Evolutionary conservation across 1,140 invertebrate species (phyloP).

Genomic region (Battus philenor): DNA sequence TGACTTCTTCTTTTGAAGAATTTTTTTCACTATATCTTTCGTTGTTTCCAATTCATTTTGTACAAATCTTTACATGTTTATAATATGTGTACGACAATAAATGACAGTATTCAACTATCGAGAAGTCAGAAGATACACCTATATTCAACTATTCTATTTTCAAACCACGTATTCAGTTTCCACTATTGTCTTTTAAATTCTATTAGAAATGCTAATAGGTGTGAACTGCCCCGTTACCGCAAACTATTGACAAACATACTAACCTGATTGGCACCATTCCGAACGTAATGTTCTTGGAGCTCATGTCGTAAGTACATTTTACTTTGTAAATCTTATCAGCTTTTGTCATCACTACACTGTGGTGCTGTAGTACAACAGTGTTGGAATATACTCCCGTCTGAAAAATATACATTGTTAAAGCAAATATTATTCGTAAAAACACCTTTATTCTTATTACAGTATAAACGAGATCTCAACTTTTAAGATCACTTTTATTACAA

Average conservation of each 20-base stretch:
- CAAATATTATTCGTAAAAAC: too few relatives aligned
- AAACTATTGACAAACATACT: constrained; percentile 25
- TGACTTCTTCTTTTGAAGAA: too few relatives aligned
- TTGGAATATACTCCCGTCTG: constrained; percentile 96
- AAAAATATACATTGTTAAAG: too few relatives aligned
- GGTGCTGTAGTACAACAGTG: constrained; percentile 95
- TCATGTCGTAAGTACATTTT: constrained; percentile 97
- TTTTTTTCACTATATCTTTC: too few relatives aligned
- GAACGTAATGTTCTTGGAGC: constrained; percentile 96
- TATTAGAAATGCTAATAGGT: constrained; percentile 12
- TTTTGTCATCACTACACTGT: constrained; percentile 97
- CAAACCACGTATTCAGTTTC: constrained; percentile 12
- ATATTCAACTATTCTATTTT: constrained; percentile 1
- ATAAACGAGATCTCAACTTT: too few relatives aligned
- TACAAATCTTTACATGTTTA: not conserved
- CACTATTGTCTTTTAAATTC: constrained; percentile 15
- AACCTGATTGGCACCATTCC: constrained; percentile 97
- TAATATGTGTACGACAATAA: constrained; percentile 8
- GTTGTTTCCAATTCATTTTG: not conserved
- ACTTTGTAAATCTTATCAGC: constrained; percentile 98
- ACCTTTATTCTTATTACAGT: too few relatives aligned
- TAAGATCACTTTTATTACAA: too few relatives aligned
- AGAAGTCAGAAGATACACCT: constrained; percentile 1
- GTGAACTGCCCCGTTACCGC: constrained; percentile 9
- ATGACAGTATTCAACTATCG: not conserved